These are phyloP conservation scores for Saturnia japonica DNA, from an alignment of 2,888 invertebrate genomes.

Conservation along the genomic window DNA sequence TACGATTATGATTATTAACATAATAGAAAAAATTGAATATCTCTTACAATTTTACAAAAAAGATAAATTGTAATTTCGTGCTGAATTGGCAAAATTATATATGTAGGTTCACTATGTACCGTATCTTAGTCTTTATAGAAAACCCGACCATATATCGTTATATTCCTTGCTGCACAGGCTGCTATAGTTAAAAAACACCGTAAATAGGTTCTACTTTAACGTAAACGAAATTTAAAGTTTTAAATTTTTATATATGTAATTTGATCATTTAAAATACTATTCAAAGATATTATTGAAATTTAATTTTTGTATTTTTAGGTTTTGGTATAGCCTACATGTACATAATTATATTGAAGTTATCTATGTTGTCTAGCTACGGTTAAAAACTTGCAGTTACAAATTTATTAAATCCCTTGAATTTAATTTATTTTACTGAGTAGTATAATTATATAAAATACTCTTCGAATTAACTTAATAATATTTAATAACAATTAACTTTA, in stretches of 20 bases:
- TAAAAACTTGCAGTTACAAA: background rate
- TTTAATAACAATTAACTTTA: background rate
- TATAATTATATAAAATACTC: background rate
- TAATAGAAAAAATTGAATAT: background rate
- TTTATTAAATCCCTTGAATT: background rate
- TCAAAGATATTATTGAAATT: background rate
- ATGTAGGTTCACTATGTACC: background rate
- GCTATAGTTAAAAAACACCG: constrained; percentile 22
- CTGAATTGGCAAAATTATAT: background rate
- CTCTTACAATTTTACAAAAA: background rate
- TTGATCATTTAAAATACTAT: background rate
- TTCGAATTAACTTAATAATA: background rate
- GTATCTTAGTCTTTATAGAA: background rate
- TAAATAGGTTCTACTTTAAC: background rate
- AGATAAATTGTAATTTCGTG: background rate
- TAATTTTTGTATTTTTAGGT: too few relatives aligned
- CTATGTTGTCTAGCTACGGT: too few relatives aligned
- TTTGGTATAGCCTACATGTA: too few relatives aligned
- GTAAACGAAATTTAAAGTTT: background rate
- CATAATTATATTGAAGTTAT: too few relatives aligned
- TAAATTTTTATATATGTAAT: background rate
- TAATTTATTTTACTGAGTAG: background rate
- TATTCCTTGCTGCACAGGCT: constrained; percentile 37
- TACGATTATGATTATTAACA: background rate
- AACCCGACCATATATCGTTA: background rate